A percentile compares a stretch with the other conserved stretches of the same genome.
Conservation (phyloP, 2,797 vertebrate species). For the Trichosurus vulpecula region DNA sequence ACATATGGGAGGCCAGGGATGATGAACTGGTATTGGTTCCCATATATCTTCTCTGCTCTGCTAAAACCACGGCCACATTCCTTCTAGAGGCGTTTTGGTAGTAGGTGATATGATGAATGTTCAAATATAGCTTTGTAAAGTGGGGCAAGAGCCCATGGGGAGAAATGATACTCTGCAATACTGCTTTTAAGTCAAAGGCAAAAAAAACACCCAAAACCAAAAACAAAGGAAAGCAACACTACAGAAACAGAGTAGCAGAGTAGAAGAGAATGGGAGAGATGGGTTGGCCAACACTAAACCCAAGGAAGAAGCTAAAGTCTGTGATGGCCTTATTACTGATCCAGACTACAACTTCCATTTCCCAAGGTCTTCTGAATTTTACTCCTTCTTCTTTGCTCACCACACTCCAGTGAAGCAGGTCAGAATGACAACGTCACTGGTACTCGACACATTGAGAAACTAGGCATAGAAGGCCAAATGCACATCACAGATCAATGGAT, state of each 20-base stretch:
- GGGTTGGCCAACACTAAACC: neutral
- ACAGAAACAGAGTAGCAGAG: neutral
- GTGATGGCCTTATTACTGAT: slow-evolving; percentile 39
- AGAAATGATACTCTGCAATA: neutral
- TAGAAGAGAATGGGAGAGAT: slow-evolving; percentile 16
- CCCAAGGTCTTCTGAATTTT: slow-evolving; percentile 34
- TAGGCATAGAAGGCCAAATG: neutral
- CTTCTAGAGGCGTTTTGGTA: slow-evolving; percentile 62
- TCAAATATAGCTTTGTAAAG: slow-evolving; percentile 52
- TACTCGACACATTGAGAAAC: neutral
- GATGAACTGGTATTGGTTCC: slow-evolving; percentile 66
- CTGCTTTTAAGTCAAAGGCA: neutral
- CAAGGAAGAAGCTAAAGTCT: neutral
- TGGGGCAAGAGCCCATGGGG: neutral
- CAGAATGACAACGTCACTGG: neutral
- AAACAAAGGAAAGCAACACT: slow-evolving; percentile 9
- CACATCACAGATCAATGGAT: neutral
- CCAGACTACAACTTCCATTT: neutral
- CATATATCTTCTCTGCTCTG: slow-evolving; percentile 59
- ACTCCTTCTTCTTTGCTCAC: slow-evolving; percentile 32
- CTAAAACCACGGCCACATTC: slow-evolving; percentile 49
- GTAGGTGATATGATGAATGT: slow-evolving; percentile 53
- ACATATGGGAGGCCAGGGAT: slow-evolving; percentile 32
- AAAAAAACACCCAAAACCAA: slow-evolving; percentile 35
- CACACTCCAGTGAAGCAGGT: slow-evolving; percentile 8